These are phyloP conservation scores for Argentina silus DNA, from an alignment of 2,797 vertebrate species.

Conservation along the genomic window DNA sequence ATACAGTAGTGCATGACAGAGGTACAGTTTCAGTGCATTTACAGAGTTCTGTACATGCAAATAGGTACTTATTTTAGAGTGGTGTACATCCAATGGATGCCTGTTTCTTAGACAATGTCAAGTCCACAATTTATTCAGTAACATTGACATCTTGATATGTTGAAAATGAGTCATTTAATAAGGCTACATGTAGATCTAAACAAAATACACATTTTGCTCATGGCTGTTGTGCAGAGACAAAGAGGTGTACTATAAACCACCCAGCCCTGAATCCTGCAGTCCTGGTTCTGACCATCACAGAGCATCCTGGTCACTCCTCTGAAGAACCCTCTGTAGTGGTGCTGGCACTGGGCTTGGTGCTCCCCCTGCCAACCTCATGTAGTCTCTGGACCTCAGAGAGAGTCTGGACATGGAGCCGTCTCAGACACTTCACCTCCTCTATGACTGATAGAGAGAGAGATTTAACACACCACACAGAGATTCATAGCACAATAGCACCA, in stretches of 20 bases:
- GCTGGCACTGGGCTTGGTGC: not conserved
- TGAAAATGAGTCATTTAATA: too few species aligned
- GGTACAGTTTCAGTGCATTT: not conserved
- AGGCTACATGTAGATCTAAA: too few species aligned
- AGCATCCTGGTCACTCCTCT: constrained; percentile 13
- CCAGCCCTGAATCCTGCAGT: not conserved
- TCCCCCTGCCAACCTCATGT: constrained; percentile 6
- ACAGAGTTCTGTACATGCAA: not conserved
- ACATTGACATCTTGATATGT: too few species aligned
- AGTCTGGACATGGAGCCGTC: constrained; percentile 73
- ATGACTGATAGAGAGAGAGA: constrained; percentile 49
- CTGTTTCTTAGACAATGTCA: too few species aligned
- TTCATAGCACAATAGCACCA: constrained; percentile 47
- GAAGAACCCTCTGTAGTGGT: not conserved
- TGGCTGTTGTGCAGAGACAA: not conserved
- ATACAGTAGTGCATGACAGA: not conserved
- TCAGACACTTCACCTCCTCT: constrained; percentile 75
- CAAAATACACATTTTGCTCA: too few species aligned
- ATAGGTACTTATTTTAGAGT: not conserved
- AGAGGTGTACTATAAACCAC: not conserved
- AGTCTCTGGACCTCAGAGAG: constrained; percentile 70
- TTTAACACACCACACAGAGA: not conserved
- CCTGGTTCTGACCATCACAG: not conserved
- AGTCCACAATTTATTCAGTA: too few species aligned
- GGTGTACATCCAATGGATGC: too few species aligned